Evolutionary conservation across 2,797 vertebrate species (phyloP).

Genomic region (Girardinus metallicus): DNA sequence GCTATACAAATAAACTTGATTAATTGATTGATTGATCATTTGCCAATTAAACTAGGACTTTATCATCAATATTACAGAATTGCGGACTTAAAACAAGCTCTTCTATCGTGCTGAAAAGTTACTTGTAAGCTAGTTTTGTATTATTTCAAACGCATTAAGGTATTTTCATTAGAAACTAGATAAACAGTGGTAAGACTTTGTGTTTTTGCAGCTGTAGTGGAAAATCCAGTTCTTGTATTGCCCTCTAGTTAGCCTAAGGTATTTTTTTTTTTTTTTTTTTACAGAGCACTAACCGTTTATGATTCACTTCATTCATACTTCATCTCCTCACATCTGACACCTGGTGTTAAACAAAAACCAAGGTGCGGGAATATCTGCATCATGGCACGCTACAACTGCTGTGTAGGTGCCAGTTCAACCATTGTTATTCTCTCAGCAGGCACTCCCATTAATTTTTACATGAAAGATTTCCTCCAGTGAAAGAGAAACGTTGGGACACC

Average conservation of each 20-base stretch:
- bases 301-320: slow-evolving; percentile 60
- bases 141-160: no score
- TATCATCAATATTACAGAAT: no score
- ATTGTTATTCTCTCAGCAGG: slow-evolving; percentile 63
- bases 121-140: no score
- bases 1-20: no score
- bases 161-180: no score
- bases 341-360: slow-evolving; percentile 24
- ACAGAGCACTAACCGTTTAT: slow-evolving; percentile 30
- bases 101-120: no score
- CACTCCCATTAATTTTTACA: slow-evolving; percentile 56
- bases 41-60: no score
- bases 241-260: slow-evolving; percentile 22
- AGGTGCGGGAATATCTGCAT: slow-evolving; percentile 24
- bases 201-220: neutral
- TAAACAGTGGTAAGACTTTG: no score
- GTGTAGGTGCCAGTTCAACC: slow-evolving; percentile 39
- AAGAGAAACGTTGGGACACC: slow-evolving; percentile 28
- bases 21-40: no score
- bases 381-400: neutral
- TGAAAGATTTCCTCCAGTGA: slow-evolving; percentile 27
- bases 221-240: neutral
- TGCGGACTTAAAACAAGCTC: no score
- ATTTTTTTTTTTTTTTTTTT: slow-evolving; percentile 17
- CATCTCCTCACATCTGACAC: slow-evolving; percentile 42